Base-by-base conservation (phyloP, 2,888 invertebrate species). In the Catocala fraxini region DNA sequence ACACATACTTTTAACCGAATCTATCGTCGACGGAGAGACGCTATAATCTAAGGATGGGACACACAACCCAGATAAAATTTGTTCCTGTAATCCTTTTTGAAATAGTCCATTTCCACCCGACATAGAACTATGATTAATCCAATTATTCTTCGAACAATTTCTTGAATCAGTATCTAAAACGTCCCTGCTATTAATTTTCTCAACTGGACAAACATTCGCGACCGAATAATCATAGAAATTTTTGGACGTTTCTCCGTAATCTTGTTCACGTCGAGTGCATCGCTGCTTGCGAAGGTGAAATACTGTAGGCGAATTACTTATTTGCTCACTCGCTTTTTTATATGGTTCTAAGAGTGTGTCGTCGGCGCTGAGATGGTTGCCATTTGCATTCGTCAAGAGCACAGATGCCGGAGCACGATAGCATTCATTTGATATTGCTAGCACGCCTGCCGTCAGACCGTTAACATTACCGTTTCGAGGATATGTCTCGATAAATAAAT, bases 401-500 rank as follows among this genome's bases (percentile, higher is more conserved):
- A 82, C 80, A 88, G 91, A 92, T 92, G 86, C 82, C 83, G 87
- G 84, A 80, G 75, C 73, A 76, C 83, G 92, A 93, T 92, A 90
- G 84, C 74, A 83, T 86, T 87, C 87, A 84, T 89, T 93, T 89
- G 87, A 84, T 87, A 93, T 91, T 89, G 87, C 89, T 79, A 85
- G 88, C 93, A 92, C 91, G 92, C 87, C 80, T 84, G 84, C 78
- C 71, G 85, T 72, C 80, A 83, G 83, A 87, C 92, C 91, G 91
- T 92, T 93, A 92, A 81, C 83, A 81, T 89, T 89, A 89, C 91
- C 87, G 90, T 90, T 92, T 83, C 83, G 89, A 89, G 89, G 88
- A 89, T 88, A 88, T 87, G 89, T 86, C 89, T 90, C 91, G 86
- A 89, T 90, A 91, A 87, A 90, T 89, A 90, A 89, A 90, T 90